Evolutionary conservation across 2,797 vertebrate genomes (phyloP), one percentile per base, ranked within the genome.

Genomic region (Anguilla obscura): DNA sequence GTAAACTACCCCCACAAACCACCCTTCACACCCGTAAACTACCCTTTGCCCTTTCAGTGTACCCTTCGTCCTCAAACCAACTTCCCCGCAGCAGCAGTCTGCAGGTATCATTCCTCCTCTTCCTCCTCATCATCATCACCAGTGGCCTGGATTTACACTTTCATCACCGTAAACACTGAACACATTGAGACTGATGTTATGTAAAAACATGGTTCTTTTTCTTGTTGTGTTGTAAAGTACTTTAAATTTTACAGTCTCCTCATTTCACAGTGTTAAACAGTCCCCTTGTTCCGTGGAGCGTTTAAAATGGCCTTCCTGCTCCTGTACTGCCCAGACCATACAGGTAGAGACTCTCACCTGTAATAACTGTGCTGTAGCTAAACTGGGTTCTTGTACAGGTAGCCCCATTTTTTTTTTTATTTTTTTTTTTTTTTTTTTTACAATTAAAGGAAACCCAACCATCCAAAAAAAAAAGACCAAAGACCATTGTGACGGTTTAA

Each of bases 171-270:
- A n/a, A n/a, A 66, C 5, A 63, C 4, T 24, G 4, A 63, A n/a
- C 76, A 58, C 88, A 86, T 33, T 52, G 40, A 58, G 66, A 71
- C 69, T 84, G 69, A 80, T 30, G 86, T 71, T 21, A 66, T 66
- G 74, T 83, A 82, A 40, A 83, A 30, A 12, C 69, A 74, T 74
- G 33, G 27, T 12, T 74, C 12, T 36, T 33, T 12, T 36, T 3
- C 30, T 6, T 30, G 8, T 27, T 63, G 12, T 85, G 30, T 85
- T 85, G 76, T 14, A 18, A 63, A 63, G 58, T 63, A 18, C 7
- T n/a, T 66, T 9, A 8, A 24, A 21, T 3, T 66, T 6, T 66
- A 9, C 58, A n/a, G 3, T 6, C 63, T 3, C 63, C 63, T n/a
- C n/a, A 74, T 0, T 33, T 74, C 14, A 3, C 27, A 74, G 69